Base-by-base conservation (phyloP, 2,888 invertebrate species). In the Tipula helvola region DNA sequence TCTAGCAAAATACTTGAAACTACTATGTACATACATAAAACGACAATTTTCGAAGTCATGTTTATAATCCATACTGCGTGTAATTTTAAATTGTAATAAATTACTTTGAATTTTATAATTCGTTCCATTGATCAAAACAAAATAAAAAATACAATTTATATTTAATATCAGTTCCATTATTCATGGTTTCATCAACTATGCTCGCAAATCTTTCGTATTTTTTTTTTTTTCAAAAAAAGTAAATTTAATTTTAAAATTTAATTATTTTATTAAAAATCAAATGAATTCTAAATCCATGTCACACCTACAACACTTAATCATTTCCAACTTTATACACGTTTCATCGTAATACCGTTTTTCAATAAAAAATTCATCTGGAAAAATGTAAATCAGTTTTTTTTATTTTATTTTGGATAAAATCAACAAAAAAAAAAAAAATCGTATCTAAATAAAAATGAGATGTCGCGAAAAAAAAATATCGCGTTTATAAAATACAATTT, bases 401-500 rank as follows among this genome's bases (percentile, higher is more conserved):
- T n/a, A 28, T 28, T 28, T 28, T 28, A 28, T 28, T 52, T 52
- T 5, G 16, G 39, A 39, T 52, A 16, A 71, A 71, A 71, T 71
- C 71, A 71, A 71, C 71, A 71, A 10, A 71, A 71, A 52, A 71
- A 0, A 71, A 28, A 52, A 39, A 52, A 52, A 71, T 28, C 28
- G 10, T 71, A 71, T 28, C 71, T 71, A 71, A 71, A 71, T 71
- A 71, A 71, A 71, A 71, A 28, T 71, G 71, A 71, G 71, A 71
- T 28, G 71, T 71, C 71, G 71, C 71, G 71, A 71, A 16, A 71
- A 71, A n/a, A 71, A 71, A 71, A 71, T 71, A 71, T 71, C 71
- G 71, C 71, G 71, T 71, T 71, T 71, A 71, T 71, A 71, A 71
- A 71, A 71, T 71, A 71, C 71, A 71, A 71, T 71, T 71, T 71